Percentiles rank a stretch among this genome's conserved stretches.
phyloP scores from a whole-genome alignment of 2,113 vertebrate genomes.

The Pollimyrus isidori region DNA sequence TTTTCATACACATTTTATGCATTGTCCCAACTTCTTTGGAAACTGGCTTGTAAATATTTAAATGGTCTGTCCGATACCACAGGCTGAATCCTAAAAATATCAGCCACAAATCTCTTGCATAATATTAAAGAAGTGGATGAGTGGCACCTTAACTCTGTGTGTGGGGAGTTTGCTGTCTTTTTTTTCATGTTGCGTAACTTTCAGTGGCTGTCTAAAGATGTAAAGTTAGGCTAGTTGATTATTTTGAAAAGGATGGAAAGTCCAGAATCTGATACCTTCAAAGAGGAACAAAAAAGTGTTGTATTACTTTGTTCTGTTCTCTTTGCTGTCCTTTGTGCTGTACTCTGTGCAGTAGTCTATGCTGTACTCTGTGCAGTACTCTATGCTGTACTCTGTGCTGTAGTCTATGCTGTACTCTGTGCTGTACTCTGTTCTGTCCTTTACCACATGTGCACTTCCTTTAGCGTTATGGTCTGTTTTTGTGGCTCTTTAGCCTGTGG shows the following conservation, averaged over 20 bases:
- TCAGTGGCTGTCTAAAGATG: neutral
- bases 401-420: too few relatives aligned
- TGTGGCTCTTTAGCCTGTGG: neutral
- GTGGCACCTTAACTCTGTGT: neutral
- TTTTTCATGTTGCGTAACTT: neutral
- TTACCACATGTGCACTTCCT: neutral
- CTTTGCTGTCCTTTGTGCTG: too few relatives aligned
- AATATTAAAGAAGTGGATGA: neutral
- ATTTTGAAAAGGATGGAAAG: neutral
- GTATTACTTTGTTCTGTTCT: too few relatives aligned
- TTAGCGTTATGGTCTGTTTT: neutral
- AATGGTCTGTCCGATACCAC: neutral
- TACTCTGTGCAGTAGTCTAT: too few relatives aligned
- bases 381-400: too few relatives aligned
- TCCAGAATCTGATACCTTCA: neutral
- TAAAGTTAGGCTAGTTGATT: neutral
- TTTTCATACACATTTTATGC: neutral
- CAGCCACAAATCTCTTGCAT: neutral
- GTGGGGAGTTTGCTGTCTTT: neutral
- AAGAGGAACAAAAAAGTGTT: neutral
- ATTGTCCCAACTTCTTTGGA: neutral
- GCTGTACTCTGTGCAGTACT: too few relatives aligned
- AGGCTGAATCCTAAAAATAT: neutral
- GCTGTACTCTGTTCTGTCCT: neutral
- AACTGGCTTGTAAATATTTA: neutral